phyloP scores from a whole-genome alignment of 64 coral and sea anemone species.

The Astreopora myriophthalma region DNA sequence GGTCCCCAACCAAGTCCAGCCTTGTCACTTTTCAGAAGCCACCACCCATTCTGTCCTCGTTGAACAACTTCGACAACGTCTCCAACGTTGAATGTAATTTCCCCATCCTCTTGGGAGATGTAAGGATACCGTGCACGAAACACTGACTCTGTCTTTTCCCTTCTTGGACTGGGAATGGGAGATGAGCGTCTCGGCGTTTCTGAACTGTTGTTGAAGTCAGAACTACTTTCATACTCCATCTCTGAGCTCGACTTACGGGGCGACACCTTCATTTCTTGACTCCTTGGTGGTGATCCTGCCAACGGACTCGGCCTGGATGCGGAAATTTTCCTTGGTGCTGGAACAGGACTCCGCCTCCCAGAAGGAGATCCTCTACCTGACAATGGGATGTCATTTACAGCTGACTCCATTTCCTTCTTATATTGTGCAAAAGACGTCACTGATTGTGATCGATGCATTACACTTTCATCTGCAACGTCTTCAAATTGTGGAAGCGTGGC shows the following conservation, averaged over 20 bases:
- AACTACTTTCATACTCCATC: not conserved
- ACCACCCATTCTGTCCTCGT: slow-evolving; percentile 63
- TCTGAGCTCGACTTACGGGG: not conserved
- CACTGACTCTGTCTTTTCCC: not conserved
- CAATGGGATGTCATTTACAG: not conserved
- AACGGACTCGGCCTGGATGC: not conserved
- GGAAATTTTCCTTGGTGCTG: slow-evolving; percentile 27
- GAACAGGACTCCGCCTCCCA: not conserved
- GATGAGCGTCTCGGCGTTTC: not conserved
- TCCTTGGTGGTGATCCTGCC: not conserved
- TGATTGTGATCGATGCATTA: not conserved
- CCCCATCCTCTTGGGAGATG: slow-evolving; percentile 31
- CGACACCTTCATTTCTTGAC: not conserved
- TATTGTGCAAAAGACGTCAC: not conserved
- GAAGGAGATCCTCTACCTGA: not conserved
- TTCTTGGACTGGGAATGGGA: not conserved
- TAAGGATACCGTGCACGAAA: slow-evolving; percentile 46
- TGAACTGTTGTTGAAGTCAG: not conserved
- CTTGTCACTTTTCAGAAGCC: slow-evolving; percentile 15
- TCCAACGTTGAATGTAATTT: slow-evolving; percentile 42
- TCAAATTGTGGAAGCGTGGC: not conserved
- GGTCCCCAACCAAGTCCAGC: slow-evolving; percentile 63
- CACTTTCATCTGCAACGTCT: not conserved
- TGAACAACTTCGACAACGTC: slow-evolving; percentile 55
- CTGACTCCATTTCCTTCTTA: not conserved